phyloP scores from a whole-genome alignment of 2,888 invertebrate species.

The Sarcophaga rosellei region DNA sequence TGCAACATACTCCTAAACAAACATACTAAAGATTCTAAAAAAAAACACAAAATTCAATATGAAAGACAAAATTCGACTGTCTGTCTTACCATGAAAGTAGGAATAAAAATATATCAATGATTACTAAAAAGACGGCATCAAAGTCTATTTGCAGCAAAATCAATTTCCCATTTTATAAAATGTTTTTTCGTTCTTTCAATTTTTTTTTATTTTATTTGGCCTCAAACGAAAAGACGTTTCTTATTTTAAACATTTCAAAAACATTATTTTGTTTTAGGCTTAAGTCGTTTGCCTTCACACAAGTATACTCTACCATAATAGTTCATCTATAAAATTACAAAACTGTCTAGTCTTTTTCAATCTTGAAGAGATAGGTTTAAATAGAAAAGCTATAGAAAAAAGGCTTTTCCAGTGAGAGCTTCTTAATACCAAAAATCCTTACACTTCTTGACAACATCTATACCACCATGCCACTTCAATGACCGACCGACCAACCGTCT shows the following conservation, averaged over 20 bases:
- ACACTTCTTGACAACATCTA: slow-evolving; percentile 39
- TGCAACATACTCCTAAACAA: too few relatives aligned
- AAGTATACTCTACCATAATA: slow-evolving; percentile 6
- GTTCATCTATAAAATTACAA: slow-evolving; percentile 46
- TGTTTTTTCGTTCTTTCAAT: background rate
- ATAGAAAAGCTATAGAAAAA: slow-evolving; percentile 57
- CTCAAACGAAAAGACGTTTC: background rate
- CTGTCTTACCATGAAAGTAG: background rate
- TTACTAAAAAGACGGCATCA: slow-evolving; percentile 31
- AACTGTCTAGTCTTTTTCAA: slow-evolving; percentile 61
- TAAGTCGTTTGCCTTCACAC: slow-evolving; percentile 11
- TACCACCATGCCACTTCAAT: background rate
- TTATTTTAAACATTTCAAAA: slow-evolving; percentile 28
- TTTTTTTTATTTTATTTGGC: background rate
- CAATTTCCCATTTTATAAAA: slow-evolving; percentile 56
- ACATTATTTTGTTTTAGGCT: slow-evolving; percentile 54
- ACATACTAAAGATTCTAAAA: too few relatives aligned
- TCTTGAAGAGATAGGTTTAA: slow-evolving; percentile 42
- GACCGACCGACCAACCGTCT: background rate
- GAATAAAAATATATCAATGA: slow-evolving; percentile 54
- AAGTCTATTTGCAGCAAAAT: slow-evolving; percentile 59
- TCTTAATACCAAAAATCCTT: slow-evolving; percentile 53
- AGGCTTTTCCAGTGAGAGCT: slow-evolving; percentile 47
- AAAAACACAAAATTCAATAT: background rate
- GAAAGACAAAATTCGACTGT: background rate